Conservation (phyloP, 2,888 invertebrate genomes). For the Portevinia maculata region DNA sequence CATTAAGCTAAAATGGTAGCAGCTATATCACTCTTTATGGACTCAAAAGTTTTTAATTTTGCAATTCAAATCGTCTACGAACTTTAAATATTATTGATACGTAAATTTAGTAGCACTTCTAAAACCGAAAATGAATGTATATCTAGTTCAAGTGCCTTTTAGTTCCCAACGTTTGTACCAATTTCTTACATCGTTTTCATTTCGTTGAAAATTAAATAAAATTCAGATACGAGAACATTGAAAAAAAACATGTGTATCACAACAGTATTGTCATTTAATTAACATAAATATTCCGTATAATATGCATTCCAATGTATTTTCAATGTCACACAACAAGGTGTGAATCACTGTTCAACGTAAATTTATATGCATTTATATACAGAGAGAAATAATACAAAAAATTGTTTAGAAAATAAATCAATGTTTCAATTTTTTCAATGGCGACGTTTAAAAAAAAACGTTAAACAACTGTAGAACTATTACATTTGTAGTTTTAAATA, state of each 20-base stretch:
- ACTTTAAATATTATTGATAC: conserved; percentile 37
- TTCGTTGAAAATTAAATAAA: conserved; percentile 12
- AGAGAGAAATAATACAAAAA: conserved; percentile 7
- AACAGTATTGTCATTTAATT: conserved; percentile 58
- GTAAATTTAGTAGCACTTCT: conserved; percentile 17
- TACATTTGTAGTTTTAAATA: conserved; percentile 39
- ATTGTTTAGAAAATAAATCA: conserved; percentile 47
- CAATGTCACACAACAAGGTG: conserved; percentile 23
- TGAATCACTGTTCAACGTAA: conserved; percentile 36
- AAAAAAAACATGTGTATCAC: conserved; percentile 5
- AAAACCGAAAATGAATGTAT: not conserved
- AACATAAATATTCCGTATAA: conserved; percentile 34
- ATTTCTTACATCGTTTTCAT: conserved; percentile 30
- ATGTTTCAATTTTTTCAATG: conserved; percentile 52
- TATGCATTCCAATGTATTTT: conserved; percentile 60
- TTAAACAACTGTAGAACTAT: conserved; percentile 3
- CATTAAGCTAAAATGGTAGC: conserved; percentile 52
- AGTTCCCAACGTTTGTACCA: conserved; percentile 66
- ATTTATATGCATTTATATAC: conserved; percentile 68
- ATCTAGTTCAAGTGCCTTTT: conserved; percentile 72
- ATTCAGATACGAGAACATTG: conserved; percentile 33
- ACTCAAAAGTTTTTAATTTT: conserved; percentile 33
- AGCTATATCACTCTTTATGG: conserved; percentile 19
- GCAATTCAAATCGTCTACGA: conserved; percentile 47
- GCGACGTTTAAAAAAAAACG: conserved; percentile 34